Percentiles rank a stretch among this genome's conserved stretches.
phyloP scores from a whole-genome alignment of 2,888 invertebrate genomes.

The Zaprionus lineosus region DNA sequence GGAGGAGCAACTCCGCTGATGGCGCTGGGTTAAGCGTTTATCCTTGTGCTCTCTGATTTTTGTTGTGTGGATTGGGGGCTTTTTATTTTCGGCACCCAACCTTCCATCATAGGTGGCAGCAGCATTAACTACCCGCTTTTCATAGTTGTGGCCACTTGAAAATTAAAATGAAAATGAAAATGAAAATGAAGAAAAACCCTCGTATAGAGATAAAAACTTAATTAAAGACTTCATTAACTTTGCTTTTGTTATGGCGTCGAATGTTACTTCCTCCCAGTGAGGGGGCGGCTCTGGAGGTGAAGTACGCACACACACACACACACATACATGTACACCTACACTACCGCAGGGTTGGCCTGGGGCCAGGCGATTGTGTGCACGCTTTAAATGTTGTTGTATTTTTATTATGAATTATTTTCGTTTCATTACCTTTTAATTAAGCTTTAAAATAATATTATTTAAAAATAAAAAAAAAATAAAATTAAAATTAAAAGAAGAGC shows the following conservation, averaged over 20 bases:
- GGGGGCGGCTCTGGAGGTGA: too few species aligned
- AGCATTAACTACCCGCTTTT: constrained; percentile 23
- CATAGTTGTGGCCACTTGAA: constrained; percentile 34
- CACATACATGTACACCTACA: constrained; percentile 4
- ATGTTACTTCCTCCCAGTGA: too few species aligned
- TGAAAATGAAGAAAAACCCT: constrained; percentile 1
- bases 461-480: constrained; percentile 44
- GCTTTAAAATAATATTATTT: constrained; percentile 55
- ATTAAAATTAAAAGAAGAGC: constrained; percentile 14
- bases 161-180: constrained; percentile 5
- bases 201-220: constrained; percentile 52
- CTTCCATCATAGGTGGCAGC: constrained; percentile 25
- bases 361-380: constrained; percentile 14
- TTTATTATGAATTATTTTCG: constrained; percentile 58
- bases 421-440: constrained; percentile 64
- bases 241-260: constrained; percentile 47
- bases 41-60: constrained; percentile 35
- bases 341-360: constrained; percentile 10
- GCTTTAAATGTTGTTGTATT: constrained; percentile 30
- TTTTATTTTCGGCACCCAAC: constrained; percentile 29
- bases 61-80: constrained; percentile 34
- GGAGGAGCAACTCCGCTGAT: constrained; percentile 19
- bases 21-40: constrained; percentile 29
- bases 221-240: constrained; percentile 70
- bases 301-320: constrained; percentile 5